Conservation (phyloP, 2,888 invertebrate genomes). For the Andrena praecox region DNA sequence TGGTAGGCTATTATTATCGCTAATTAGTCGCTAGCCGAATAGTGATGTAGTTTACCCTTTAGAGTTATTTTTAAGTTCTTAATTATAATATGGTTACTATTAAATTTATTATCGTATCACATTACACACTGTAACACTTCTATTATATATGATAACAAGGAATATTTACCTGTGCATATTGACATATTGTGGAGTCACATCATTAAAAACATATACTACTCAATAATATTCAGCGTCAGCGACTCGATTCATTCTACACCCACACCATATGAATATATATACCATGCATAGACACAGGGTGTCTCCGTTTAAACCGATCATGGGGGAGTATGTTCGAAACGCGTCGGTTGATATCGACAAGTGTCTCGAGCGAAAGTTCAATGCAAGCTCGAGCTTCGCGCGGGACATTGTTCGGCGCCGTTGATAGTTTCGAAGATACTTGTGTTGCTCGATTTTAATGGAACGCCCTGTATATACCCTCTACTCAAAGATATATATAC, state of each 20-base stretch:
- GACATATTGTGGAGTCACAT: conserved; percentile 84
- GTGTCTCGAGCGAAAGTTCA: no score
- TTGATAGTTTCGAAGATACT: no score
- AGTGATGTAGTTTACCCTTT: conserved; percentile 80
- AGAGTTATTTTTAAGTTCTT: conserved; percentile 82
- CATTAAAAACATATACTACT: conserved; percentile 84
- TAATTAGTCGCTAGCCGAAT: conserved; percentile 79
- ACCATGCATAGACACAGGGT: conserved; percentile 78
- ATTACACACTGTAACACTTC: conserved; percentile 84
- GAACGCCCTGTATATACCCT: conserved; percentile 36
- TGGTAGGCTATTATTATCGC: conserved; percentile 80
- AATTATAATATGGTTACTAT: conserved; percentile 72
- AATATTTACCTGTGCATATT: conserved; percentile 84
- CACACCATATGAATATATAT: conserved; percentile 79
- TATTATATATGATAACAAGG: conserved; percentile 83
- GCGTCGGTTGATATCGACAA: no score
- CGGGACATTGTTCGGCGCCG: no score
- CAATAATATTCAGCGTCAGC: conserved; percentile 80
- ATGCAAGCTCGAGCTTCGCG: no score
- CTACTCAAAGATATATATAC: conserved; percentile 59
- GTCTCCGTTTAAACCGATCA: no score
- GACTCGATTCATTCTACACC: conserved; percentile 84
- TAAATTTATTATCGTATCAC: conserved; percentile 81
- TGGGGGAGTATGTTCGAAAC: no score
- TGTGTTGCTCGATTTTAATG: no score